Percentiles rank a stretch among this genome's conserved stretches.
Evolutionary conservation across 1,140 invertebrate genomes (phyloP).

Genomic region (Drosophila repleta): DNA sequence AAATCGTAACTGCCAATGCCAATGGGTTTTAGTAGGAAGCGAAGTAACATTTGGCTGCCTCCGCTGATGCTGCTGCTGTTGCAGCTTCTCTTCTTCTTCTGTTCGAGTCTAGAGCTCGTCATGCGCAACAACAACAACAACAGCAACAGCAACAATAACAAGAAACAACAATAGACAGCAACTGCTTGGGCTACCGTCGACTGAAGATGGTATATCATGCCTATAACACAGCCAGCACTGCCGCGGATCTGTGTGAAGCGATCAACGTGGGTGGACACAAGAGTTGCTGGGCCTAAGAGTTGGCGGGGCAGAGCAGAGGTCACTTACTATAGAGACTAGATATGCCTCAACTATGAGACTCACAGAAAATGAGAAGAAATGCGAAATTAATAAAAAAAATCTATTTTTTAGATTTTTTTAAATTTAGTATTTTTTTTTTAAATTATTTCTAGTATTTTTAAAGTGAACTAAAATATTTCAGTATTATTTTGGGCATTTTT

Average conservation of each 20-base stretch:
- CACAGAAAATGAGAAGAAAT: no score
- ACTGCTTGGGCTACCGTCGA: conserved; percentile 13
- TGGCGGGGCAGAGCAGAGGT: no score
- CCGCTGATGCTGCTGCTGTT: no score
- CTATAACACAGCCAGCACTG: conserved; percentile 2
- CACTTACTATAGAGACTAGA: no score
- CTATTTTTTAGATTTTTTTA: no score
- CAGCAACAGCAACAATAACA: conserved; percentile 50
- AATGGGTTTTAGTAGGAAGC: neutral
- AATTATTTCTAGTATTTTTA: no score
- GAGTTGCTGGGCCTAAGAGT: neutral
- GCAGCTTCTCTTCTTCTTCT: conserved; percentile 19
- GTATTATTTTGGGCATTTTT: no score
- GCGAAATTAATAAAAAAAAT: no score
- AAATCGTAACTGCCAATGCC: conserved; percentile 40
- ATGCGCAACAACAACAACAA: conserved; percentile 73
- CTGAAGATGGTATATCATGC: conserved; percentile 26
- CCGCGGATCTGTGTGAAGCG: conserved; percentile 13
- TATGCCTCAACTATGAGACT: no score
- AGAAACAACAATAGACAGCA: conserved; percentile 57
- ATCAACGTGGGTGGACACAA: neutral
- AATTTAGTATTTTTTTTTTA: no score
- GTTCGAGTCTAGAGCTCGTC: conserved; percentile 45
- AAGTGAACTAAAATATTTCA: no score
- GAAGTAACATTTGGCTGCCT: conserved; percentile 25